Conservation (phyloP, 2,113 vertebrate species). For the Chionodraco myersi region DNA sequence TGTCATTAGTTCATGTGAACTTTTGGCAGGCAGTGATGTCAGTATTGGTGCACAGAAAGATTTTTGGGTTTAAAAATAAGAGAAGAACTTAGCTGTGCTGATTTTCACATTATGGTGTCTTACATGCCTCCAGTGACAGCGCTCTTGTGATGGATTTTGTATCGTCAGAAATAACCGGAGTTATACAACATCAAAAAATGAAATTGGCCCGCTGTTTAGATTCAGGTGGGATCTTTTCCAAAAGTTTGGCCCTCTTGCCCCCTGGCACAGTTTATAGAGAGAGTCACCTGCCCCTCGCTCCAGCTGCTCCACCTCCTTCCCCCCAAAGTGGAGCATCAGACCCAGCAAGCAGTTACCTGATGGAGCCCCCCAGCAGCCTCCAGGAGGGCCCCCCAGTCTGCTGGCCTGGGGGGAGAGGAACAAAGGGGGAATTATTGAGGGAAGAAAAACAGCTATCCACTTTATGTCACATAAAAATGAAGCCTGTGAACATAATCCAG, state of each 20-base stretch:
- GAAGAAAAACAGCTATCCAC: neutral
- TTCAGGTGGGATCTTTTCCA: conserved; percentile 24
- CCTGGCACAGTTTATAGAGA: conserved; percentile 21
- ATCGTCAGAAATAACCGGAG: neutral
- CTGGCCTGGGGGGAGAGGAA: conserved; percentile 27
- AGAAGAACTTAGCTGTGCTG: neutral
- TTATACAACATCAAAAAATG: neutral
- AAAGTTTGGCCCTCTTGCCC: conserved; percentile 15
- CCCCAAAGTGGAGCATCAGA: conserved; percentile 14
- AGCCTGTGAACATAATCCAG: neutral
- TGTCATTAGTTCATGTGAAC: neutral
- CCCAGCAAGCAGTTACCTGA: conserved; percentile 50
- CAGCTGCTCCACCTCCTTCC: conserved; percentile 28
- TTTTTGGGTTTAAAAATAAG: neutral
- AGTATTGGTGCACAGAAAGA: neutral
- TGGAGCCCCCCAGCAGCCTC: conserved; percentile 50
- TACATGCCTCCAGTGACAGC: neutral
- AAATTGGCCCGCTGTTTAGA: neutral
- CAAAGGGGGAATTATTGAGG: conserved; percentile 21
- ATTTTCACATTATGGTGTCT: neutral
- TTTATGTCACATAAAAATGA: neutral
- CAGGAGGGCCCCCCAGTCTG: conserved; percentile 6
- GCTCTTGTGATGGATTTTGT: conserved; percentile 5
- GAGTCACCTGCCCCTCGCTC: conserved; percentile 24
- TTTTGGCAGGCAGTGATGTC: neutral